Conservation (phyloP, 2,113 vertebrate species). For the Brienomyrus brachyistius region DNA sequence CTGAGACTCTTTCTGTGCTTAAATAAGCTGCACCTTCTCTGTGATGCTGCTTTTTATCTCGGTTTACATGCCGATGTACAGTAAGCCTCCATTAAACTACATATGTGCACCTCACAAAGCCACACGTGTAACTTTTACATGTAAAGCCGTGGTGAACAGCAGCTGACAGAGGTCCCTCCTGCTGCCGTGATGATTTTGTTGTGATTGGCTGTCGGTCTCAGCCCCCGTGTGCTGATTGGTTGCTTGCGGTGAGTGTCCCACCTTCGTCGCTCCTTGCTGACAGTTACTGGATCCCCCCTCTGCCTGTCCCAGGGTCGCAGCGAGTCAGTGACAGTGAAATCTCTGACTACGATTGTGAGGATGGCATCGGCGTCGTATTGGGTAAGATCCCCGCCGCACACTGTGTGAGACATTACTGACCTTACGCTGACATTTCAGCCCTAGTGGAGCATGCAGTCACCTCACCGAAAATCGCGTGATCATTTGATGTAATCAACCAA, state of each 20-base stretch:
- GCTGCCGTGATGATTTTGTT: background rate
- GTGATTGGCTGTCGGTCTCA: background rate
- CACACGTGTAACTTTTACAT: background rate
- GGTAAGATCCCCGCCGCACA: conserved; percentile 56
- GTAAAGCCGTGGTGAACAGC: background rate
- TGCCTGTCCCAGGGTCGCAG: conserved; percentile 72
- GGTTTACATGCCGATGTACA: background rate
- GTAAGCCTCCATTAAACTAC: background rate
- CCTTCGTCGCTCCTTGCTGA: background rate
- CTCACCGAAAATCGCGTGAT: background rate
- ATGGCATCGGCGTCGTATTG: conserved; percentile 86
- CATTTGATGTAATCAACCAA: background rate
- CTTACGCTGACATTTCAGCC: background rate
- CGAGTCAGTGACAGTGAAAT: conserved; percentile 91
- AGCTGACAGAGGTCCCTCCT: background rate
- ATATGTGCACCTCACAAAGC: background rate
- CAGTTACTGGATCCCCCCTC: background rate
- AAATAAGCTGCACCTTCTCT: background rate
- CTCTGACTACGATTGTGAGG: conserved; percentile 92
- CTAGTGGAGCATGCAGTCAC: background rate
- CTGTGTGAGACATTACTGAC: background rate
- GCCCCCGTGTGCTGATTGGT: background rate
- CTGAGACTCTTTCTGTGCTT: background rate
- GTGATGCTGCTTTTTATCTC: background rate
- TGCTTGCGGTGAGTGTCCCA: background rate